Conservation (phyloP, 1,140 invertebrate species). For the Brachionus plicatilis region DNA sequence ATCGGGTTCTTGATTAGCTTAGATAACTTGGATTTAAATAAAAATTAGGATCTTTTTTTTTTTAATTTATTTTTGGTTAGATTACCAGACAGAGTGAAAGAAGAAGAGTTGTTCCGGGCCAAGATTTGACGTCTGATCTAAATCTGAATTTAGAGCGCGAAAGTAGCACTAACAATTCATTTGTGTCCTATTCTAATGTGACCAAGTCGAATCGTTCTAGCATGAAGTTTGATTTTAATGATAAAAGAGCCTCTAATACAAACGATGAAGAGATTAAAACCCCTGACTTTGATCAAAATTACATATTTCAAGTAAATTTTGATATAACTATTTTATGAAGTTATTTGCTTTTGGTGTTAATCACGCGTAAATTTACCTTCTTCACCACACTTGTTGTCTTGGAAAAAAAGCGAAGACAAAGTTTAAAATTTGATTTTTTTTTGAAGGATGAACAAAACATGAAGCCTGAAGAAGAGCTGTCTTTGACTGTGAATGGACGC, state of each 20-base stretch:
- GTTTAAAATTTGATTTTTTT: not conserved
- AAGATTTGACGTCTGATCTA: conserved; percentile 29
- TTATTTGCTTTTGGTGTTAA: not conserved
- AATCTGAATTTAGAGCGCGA: conserved; percentile 8
- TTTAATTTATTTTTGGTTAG: conserved; percentile 28
- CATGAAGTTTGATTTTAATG: conserved; percentile 26
- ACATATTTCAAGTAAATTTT: conserved; percentile 34
- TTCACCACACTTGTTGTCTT: not conserved
- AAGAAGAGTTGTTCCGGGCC: not conserved
- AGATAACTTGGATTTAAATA: not conserved
- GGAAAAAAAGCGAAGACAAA: not conserved
- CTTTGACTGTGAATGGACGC: not conserved
- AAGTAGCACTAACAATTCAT: not conserved
- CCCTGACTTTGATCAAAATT: conserved; percentile 38
- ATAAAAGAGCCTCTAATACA: not conserved
- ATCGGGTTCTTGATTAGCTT: conserved; percentile 27
- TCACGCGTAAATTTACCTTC: not conserved
- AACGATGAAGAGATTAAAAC: conserved; percentile 35
- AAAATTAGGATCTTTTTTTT: not conserved
- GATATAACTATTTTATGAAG: not conserved
- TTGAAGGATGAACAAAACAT: conserved; percentile 4
- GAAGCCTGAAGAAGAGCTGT: not conserved
- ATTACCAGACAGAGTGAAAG: conserved; percentile 36
- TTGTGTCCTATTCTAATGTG: not conserved
- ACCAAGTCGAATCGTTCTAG: conserved; percentile 7